phyloP scores from a whole-genome alignment of 2,888 invertebrate species.

The Diaphora mendica region DNA sequence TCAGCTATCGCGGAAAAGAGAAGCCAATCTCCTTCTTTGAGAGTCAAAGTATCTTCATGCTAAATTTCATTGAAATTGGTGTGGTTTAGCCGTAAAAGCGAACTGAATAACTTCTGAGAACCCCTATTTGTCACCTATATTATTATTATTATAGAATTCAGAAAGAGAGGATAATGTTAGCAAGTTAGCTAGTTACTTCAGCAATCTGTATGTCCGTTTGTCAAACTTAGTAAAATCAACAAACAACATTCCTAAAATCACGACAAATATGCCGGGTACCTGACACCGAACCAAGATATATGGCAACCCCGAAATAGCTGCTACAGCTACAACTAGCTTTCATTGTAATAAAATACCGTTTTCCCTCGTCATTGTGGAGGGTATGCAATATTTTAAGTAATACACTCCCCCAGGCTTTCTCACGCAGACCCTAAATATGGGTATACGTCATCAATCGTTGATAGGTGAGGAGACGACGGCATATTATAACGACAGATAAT shows the following conservation, averaged over 20 bases:
- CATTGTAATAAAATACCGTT: not conserved
- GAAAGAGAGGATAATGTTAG: not conserved
- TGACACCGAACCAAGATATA: not conserved
- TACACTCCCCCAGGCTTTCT: slow-evolving; percentile 6
- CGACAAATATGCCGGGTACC: not conserved
- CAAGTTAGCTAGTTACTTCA: not conserved
- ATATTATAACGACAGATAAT: not conserved
- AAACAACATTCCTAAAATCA: not conserved
- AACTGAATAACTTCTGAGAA: too few species aligned
- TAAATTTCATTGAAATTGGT: too few species aligned
- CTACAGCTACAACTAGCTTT: not conserved
- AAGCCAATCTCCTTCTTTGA: too few species aligned
- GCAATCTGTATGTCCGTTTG: too few species aligned
- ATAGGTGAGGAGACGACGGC: slow-evolving; percentile 1
- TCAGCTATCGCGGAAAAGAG: too few species aligned
- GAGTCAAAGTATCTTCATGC: too few species aligned
- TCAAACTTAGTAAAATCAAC: not conserved
- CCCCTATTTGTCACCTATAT: too few species aligned
- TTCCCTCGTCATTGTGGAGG: slow-evolving; percentile 6
- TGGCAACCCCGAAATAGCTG: not conserved
- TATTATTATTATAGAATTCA: too few species aligned
- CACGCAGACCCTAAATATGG: slow-evolving; percentile 8
- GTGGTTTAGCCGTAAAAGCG: too few species aligned
- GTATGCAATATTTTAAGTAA: slow-evolving; percentile 19
- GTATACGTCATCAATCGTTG: slow-evolving; percentile 17